Evolutionary conservation across 1,140 invertebrate species (phyloP), one percentile per base, ranked within the genome.

Genomic region (Drosophila insularis): DNA sequence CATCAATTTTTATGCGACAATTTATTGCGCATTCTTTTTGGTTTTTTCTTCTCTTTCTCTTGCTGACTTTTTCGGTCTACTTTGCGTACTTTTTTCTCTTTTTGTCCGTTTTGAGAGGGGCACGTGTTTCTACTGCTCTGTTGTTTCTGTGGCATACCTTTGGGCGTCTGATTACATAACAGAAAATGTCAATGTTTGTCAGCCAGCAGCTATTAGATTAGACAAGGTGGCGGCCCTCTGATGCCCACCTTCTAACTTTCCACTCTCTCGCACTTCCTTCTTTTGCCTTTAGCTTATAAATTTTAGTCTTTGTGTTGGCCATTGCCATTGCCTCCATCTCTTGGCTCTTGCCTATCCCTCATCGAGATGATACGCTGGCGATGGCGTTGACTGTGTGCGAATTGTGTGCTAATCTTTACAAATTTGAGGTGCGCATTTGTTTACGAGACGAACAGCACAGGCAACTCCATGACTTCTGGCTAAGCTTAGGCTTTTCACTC

Each of bases 111-210:
- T 68, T 64, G 69, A 68, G 72, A 63, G 58, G 59, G 66, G 74
- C 74, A 77, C 74, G 74, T 81, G 58, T 81, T 69, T 67, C 70
- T 64, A 39, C 40, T 80, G 64, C n/a, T 17, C 35, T 63, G 31
- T 55, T 35, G 50, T 70, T 74, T 66, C 35, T 77, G 66, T 66
- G 68, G 82, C 71, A 82, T 87, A 86, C 68, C 82, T 80, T 67
- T 63, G 53, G 82, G 82, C 82, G 75, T 79, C 75, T 86, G 82
- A 86, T 87, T 86, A 86, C 84, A 87, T 87, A 86, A 87, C 82
- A 87, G 79, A 86, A 87, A 86, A 87, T 86, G 82, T 86, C 82
- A 86, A 86, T 86, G 82, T 86, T 87, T 87, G 82, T 73, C 81
- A 87, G 82, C 79, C 82, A 79, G 68, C 82, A 86, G 81, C 75